These are phyloP conservation scores for Bradypodion ventrale DNA, from an alignment of 2,797 vertebrate species.

Conservation along the genomic window DNA sequence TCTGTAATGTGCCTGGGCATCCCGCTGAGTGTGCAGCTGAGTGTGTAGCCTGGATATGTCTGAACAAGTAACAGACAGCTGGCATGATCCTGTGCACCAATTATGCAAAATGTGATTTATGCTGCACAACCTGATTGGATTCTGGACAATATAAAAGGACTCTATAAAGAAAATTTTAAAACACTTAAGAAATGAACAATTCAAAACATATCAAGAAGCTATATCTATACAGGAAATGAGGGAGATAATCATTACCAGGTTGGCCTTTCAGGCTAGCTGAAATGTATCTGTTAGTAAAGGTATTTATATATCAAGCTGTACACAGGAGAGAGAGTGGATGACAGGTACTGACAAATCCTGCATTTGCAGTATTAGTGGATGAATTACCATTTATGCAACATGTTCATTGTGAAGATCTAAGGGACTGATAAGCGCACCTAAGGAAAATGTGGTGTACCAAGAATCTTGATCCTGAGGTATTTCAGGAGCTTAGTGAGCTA, in stretches of 20 bases:
- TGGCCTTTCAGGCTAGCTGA: neutral
- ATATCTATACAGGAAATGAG: neutral
- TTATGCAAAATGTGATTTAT: no score
- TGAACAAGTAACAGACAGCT: no score
- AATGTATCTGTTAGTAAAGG: neutral
- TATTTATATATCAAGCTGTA: neutral
- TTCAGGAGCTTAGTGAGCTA: neutral
- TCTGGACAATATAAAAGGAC: no score
- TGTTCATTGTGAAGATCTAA: no score
- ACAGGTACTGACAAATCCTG: neutral
- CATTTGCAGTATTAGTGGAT: neutral
- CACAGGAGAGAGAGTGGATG: neutral
- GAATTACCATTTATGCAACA: neutral
- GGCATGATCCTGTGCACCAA: no score
- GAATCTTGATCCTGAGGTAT: neutral
- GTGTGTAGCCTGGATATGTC: no score
- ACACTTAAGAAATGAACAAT: no score
- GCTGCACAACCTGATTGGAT: no score
- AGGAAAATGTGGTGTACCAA: neutral
- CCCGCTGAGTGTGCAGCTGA: no score
- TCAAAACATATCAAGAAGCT: no score
- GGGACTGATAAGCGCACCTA: neutral
- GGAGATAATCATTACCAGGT: neutral
- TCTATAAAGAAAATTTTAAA: no score
- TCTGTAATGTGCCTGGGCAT: no score